phyloP scores from a whole-genome alignment of 2,113 vertebrate species.

The Anhinga anhinga region DNA sequence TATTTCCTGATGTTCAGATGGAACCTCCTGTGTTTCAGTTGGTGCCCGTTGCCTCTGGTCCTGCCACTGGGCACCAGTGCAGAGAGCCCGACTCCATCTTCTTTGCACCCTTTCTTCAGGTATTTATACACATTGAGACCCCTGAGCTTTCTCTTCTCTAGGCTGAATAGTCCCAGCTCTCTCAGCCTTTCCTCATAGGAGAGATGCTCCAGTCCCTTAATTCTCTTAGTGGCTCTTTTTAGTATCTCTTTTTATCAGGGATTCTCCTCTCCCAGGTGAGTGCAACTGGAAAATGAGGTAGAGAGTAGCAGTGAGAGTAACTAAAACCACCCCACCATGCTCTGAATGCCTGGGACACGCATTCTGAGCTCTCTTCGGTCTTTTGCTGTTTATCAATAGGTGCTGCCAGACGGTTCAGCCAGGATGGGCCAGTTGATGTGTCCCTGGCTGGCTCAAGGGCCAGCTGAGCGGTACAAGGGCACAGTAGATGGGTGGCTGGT shows the following conservation, averaged over 20 bases:
- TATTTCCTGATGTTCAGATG: neutral
- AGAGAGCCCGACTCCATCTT: neutral
- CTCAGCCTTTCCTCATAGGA: neutral
- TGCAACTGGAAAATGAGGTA: slow-evolving; percentile 10
- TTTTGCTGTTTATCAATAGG: neutral
- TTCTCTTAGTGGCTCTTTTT: neutral
- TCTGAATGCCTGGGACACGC: neutral
- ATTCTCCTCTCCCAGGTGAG: neutral
- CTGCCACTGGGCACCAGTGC: neutral
- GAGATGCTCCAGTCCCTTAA: neutral
- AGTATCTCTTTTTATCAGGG: neutral
- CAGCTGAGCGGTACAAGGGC: neutral
- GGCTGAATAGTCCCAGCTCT: neutral
- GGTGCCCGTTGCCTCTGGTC: neutral
- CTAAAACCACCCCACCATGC: neutral
- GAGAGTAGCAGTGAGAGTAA: neutral
- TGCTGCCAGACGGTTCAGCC: neutral
- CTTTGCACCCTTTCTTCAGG: neutral
- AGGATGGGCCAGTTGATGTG: neutral
- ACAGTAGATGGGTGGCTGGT: neutral
- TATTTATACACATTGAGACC: neutral
- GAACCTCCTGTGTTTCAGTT: neutral
- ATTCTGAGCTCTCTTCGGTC: neutral
- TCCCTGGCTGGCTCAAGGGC: neutral
- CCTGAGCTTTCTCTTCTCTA: neutral